Evolutionary conservation across 2,797 vertebrate species (phyloP), one percentile per base, ranked within the genome.

Genomic region (Loriculus beryllinus): DNA sequence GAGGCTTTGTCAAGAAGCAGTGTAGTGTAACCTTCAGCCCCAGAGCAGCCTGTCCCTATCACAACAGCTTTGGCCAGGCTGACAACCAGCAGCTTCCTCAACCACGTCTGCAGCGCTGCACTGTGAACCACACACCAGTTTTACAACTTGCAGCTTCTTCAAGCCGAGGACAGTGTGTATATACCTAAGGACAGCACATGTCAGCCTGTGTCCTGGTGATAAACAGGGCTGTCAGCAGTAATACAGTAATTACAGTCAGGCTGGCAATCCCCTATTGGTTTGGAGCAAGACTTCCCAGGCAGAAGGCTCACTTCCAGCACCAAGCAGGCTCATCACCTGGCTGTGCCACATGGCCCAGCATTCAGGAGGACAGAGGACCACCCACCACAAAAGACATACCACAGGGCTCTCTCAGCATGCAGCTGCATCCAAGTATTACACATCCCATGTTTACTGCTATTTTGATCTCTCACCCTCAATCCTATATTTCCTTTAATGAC

Each of bases 1-100:
- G 76, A 75, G 69, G 85, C 76, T 88, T 92, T 93, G 92, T 85
- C 87, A 79, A 74, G 56, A 65, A 39, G 91, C 89, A 75, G 63
- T 2, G 60, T 81, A 82, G 82, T 94, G 87, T 80, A 87, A 75
- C 92, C 82, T 83, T 74, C 59, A 57, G 67, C 54, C 79, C 86
- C 84, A 78, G 68, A 91, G 82, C 64, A 76, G 82, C 76, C 93
- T 89, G 82, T 87, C 72, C 47, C 65, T 22, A 1, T 40, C 68
- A 57, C 86, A 56, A 54, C 2, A 5, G 69, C 65, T 21, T 23
- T 26, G 62, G 67, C 74, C 78, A 79, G 54, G 51, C 77, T 79
- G 47, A 67, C 45, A 54, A 45, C 42, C 65, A 87, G 81, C 81
- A 89, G 78, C 68, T 80, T 54, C 82, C 47, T 19, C 57, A 60